Conservation (phyloP, 2,797 vertebrate genomes). For the Urocyon cinereoargenteus region DNA sequence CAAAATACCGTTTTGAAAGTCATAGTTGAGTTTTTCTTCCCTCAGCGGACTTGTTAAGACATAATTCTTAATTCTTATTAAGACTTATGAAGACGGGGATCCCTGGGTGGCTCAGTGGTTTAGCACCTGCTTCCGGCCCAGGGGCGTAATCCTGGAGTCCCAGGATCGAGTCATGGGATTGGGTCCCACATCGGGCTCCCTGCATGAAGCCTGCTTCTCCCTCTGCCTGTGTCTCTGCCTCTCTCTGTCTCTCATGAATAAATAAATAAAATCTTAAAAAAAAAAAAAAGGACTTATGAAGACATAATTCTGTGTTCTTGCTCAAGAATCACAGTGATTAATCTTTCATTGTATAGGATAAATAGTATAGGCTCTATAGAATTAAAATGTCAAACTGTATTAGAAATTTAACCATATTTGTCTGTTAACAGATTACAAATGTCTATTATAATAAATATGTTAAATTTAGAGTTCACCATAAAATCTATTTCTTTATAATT, state of each 20-base stretch:
- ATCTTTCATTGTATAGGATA: slow-evolving; percentile 30
- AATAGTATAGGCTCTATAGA: slow-evolving; percentile 15
- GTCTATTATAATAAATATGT: background rate
- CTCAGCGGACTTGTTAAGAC: slow-evolving; percentile 9
- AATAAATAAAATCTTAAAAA: no score
- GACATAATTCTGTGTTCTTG: background rate
- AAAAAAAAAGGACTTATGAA: background rate
- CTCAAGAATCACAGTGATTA: slow-evolving; percentile 28
- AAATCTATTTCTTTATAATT: slow-evolving; percentile 39
- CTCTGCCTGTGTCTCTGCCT: no score
- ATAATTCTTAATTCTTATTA: no score
- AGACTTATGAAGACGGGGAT: background rate
- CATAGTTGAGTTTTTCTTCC: slow-evolving; percentile 13
- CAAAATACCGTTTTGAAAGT: slow-evolving; percentile 16
- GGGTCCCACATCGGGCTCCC: no score
- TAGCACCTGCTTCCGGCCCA: no score
- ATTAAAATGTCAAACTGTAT: background rate
- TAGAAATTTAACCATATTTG: slow-evolving; percentile 5
- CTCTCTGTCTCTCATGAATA: no score
- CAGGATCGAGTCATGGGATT: no score
- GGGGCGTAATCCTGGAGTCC: no score
- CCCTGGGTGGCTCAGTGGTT: no score
- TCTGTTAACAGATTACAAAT: background rate
- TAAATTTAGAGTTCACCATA: slow-evolving; percentile 44
- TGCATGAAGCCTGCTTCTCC: no score